phyloP scores from a whole-genome alignment of 2,113 vertebrate genomes.

The Colistium nudipinnis region DNA sequence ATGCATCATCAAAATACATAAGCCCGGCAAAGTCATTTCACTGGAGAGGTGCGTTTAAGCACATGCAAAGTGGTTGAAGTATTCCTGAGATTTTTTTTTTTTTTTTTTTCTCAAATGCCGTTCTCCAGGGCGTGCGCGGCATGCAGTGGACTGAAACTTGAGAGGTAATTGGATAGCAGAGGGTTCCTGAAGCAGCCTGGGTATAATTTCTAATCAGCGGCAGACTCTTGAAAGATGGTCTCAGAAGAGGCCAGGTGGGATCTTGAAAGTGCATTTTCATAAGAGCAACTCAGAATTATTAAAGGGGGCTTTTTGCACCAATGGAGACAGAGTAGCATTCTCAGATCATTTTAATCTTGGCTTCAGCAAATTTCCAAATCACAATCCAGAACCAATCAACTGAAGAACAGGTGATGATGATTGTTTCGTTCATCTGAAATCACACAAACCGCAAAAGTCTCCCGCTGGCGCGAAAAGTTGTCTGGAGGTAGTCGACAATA shows the following conservation, averaged over 20 bases:
- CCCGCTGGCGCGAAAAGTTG: no score
- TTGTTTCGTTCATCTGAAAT: background rate
- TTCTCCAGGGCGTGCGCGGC: conserved; percentile 34
- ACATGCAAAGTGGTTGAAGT: conserved; percentile 49
- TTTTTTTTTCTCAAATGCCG: no score
- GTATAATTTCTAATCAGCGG: conserved; percentile 66
- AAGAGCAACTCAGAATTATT: conserved; percentile 33
- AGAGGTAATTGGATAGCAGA: conserved; percentile 58
- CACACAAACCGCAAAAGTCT: background rate
- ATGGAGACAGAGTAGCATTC: conserved; percentile 30
- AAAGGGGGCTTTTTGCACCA: conserved; percentile 24
- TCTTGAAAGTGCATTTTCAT: conserved; percentile 55
- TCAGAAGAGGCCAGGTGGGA: conserved; percentile 60
- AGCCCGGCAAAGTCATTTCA: conserved; percentile 16
- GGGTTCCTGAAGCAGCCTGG: conserved; percentile 45
- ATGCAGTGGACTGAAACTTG: conserved; percentile 55
- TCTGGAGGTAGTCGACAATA: no score
- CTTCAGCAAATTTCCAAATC: background rate
- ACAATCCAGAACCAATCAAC: no score
- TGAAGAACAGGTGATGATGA: no score
- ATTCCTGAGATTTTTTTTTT: conserved; percentile 48
- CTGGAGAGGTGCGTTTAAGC: conserved; percentile 36
- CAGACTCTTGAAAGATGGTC: conserved; percentile 43
- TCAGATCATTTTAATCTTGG: conserved; percentile 6
- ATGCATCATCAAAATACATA: conserved; percentile 30